A percentile compares a stretch with the other conserved stretches of the same genome.
phyloP scores from a whole-genome alignment of 2,113 vertebrate species.

The Tichodroma muraria region DNA sequence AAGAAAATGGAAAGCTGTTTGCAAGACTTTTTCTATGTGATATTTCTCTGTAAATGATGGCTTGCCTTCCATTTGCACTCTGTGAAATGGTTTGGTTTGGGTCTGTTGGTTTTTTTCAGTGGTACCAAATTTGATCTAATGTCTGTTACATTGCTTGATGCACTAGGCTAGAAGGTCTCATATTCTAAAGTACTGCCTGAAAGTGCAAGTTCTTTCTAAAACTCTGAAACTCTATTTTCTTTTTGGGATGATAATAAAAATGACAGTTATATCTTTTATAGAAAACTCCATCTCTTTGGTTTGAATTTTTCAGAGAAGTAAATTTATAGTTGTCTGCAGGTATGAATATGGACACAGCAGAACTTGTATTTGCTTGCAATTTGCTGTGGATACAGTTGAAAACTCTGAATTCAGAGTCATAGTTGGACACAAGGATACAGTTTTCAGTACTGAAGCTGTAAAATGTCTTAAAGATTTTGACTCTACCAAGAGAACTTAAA shows the following conservation, averaged over 20 bases:
- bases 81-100: neutral
- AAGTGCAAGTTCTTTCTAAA: neutral
- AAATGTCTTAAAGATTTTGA: neutral
- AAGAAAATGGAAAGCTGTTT: neutral
- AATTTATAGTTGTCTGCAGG: neutral
- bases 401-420: neutral
- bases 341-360: neutral
- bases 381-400: neutral
- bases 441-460: neutral
- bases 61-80: neutral
- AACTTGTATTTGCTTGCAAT: neutral
- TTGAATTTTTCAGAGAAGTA: neutral
- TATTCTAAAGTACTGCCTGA: neutral
- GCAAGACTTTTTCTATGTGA: neutral
- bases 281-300: neutral
- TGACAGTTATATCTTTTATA: neutral
- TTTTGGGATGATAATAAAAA: neutral
- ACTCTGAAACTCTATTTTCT: neutral
- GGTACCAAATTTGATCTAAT: neutral
- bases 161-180: neutral
- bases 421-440: neutral
- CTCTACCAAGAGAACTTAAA: neutral
- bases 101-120: neutral
- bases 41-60: neutral
- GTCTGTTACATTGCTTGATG: neutral